Evolutionary conservation across 2,888 invertebrate genomes (phyloP).

Genomic region (Papilio gigon): DNA sequence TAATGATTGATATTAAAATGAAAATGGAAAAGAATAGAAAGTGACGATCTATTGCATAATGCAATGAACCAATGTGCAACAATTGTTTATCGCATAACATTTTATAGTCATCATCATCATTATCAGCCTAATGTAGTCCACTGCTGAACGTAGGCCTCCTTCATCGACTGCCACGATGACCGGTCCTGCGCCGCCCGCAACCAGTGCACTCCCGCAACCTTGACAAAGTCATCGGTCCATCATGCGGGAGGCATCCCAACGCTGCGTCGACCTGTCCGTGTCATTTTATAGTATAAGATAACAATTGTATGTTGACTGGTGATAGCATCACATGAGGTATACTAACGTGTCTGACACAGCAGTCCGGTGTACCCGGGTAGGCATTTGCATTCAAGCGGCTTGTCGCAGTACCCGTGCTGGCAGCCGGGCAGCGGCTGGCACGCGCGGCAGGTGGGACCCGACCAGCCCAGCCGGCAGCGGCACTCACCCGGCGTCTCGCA

Average conservation of each 20-base stretch:
- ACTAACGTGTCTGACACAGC: constrained; percentile 93
- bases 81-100: background rate
- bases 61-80: constrained; percentile 13
- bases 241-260: no score
- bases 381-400: constrained; percentile 95
- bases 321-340: no score
- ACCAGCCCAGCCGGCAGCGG: constrained; percentile 95
- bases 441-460: constrained; percentile 91
- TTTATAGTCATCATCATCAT: no score
- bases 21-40: constrained; percentile 30
- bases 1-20: constrained; percentile 28
- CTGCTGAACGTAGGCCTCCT: no score
- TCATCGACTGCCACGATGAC: no score
- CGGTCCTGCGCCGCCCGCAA: no score
- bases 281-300: no score
- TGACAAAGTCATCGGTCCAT: no score
- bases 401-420: constrained; percentile 93
- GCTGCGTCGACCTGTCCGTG: no score
- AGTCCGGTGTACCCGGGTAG: constrained; percentile 95
- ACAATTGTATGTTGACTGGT: no score
- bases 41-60: background rate
- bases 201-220: no score
- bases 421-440: constrained; percentile 96
- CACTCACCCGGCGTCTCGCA: constrained; percentile 94
- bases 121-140: no score